A percentile compares a stretch with the other conserved stretches of the same genome.
Conservation (phyloP, 2,797 vertebrate species). For the Margarornis squamiger region DNA sequence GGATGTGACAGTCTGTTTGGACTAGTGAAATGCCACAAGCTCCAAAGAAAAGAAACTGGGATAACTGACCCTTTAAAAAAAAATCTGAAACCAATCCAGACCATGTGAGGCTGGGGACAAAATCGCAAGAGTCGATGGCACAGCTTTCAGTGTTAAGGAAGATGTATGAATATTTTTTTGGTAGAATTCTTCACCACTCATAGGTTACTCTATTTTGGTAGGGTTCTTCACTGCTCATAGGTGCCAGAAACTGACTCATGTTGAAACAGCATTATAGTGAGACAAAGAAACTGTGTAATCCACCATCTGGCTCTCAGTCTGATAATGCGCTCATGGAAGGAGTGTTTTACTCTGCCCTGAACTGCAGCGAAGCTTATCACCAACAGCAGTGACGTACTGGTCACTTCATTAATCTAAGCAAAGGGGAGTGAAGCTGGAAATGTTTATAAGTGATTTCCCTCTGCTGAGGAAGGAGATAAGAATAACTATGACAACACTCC, state of each 20-base stretch:
- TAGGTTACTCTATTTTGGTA: not conserved
- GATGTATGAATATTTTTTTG: not conserved
- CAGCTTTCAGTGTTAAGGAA: not conserved
- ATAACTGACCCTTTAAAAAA: not conserved
- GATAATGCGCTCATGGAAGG: slow-evolving; percentile 34
- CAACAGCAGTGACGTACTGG: slow-evolving; percentile 3
- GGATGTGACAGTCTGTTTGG: not conserved
- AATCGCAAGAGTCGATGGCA: not conserved
- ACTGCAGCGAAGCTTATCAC: slow-evolving; percentile 38
- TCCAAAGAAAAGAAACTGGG: not conserved
- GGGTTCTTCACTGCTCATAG: not conserved
- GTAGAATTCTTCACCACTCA: not conserved
- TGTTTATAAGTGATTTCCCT: slow-evolving; percentile 50
- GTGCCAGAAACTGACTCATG: slow-evolving; percentile 43
- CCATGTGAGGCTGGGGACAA: not conserved
- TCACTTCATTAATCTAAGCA: slow-evolving; percentile 41
- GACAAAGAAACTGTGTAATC: slow-evolving; percentile 33
- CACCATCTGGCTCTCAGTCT: not conserved
- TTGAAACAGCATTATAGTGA: not conserved
- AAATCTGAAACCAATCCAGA: not conserved
- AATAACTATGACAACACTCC: slow-evolving; percentile 45
- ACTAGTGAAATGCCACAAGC: not conserved
- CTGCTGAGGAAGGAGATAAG: slow-evolving; percentile 62
- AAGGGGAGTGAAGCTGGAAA: slow-evolving; percentile 52
- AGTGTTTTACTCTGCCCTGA: slow-evolving; percentile 6